phyloP scores from a whole-genome alignment of 2,888 invertebrate species.

The Acrocera orbiculus region DNA sequence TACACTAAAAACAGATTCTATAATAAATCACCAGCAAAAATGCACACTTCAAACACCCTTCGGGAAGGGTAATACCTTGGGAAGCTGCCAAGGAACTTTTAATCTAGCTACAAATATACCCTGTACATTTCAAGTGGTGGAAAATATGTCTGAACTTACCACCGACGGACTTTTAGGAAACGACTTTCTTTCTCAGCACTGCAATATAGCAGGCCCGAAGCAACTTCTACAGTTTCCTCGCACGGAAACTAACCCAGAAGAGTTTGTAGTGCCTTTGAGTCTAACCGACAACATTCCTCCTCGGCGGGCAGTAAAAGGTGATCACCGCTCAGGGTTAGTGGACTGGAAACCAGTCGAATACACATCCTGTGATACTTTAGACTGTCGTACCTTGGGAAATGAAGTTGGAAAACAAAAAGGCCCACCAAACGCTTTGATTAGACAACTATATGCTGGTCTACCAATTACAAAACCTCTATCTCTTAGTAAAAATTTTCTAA shows the following conservation, averaged over 20 bases:
- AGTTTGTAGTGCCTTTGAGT: background rate
- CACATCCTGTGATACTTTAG: too few species aligned
- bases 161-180: constrained; percentile 1
- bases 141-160: background rate
- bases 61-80: background rate
- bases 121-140: background rate
- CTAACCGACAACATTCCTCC: too few species aligned
- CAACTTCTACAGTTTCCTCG: background rate
- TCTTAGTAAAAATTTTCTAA: too few species aligned
- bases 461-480: too few species aligned
- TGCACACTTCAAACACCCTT: background rate
- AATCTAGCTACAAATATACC: background rate
- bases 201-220: background rate
- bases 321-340: too few species aligned
- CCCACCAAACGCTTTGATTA: too few species aligned
- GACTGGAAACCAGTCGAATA: too few species aligned
- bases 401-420: too few species aligned
- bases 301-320: too few species aligned
- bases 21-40: background rate
- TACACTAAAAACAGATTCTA: background rate
- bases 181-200: background rate
- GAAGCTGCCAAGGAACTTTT: constrained; percentile 1
- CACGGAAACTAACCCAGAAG: background rate
- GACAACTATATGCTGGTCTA: too few species aligned
- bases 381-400: too few species aligned